phyloP scores from a whole-genome alignment of 2,113 vertebrate species.

The Camelus bactrianus region DNA sequence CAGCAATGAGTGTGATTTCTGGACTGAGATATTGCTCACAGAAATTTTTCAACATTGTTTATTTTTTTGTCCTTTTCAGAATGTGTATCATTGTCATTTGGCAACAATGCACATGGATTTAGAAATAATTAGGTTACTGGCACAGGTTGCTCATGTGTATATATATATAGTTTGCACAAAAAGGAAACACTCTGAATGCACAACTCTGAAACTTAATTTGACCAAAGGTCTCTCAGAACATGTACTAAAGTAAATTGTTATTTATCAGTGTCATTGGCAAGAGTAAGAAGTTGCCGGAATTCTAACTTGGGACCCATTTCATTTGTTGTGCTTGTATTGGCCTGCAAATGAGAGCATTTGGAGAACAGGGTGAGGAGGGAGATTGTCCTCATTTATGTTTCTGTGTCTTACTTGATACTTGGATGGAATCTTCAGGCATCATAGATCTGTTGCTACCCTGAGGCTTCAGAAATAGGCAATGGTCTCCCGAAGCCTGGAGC shows the following conservation, averaged over 20 bases:
- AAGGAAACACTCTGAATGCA: background rate
- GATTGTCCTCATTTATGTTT: background rate
- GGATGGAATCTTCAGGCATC: background rate
- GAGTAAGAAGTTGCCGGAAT: background rate
- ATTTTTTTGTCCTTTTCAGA: conserved; percentile 18
- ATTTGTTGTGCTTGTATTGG: background rate
- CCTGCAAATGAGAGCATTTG: background rate
- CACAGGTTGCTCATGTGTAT: background rate
- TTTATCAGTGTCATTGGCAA: background rate
- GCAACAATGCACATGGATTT: background rate
- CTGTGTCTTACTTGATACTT: background rate
- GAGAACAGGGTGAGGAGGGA: background rate
- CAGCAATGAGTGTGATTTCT: background rate
- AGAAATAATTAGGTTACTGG: background rate
- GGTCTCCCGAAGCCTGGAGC: background rate
- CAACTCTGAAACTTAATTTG: conserved; percentile 1
- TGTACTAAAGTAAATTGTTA: background rate
- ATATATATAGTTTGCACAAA: background rate
- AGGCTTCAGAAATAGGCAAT: background rate
- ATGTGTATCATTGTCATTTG: conserved; percentile 2
- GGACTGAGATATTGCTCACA: background rate
- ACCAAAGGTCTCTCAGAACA: background rate
- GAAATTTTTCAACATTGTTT: background rate
- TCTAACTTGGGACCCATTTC: background rate
- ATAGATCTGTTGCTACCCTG: background rate